These are phyloP conservation scores for Cynocephalus volans DNA, from an alignment of 2,113 vertebrate genomes.

Conservation along the genomic window DNA sequence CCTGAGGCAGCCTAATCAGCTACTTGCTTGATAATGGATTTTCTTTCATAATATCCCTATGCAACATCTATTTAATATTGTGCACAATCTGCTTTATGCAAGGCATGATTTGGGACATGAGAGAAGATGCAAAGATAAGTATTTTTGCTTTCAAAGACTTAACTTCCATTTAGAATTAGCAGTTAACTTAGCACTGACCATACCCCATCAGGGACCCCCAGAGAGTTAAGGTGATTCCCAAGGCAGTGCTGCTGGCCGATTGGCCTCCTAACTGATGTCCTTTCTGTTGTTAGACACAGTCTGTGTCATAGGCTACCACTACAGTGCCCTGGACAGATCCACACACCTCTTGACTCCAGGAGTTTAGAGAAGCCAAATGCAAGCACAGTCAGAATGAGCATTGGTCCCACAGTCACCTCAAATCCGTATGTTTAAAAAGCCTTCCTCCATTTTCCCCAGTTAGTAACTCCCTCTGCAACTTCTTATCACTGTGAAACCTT, in stretches of 20 bases:
- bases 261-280: neutral
- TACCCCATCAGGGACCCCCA: neutral
- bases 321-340: neutral
- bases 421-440: neutral
- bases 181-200: neutral
- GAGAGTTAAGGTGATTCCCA: neutral
- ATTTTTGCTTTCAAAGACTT: slow-evolving; percentile 37
- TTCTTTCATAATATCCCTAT: slow-evolving; percentile 29
- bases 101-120: neutral
- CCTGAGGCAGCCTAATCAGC: neutral
- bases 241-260: neutral
- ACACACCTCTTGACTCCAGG: neutral
- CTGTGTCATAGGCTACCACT: neutral
- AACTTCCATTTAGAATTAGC: slow-evolving; percentile 11
- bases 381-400: neutral
- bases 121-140: slow-evolving; percentile 20
- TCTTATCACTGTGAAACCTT: neutral
- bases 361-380: neutral
- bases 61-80: neutral
- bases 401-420: neutral
- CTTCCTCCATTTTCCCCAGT: neutral
- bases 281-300: neutral
- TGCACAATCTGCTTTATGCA: neutral
- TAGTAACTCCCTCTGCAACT: neutral
- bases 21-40: neutral